Evolutionary conservation across 2,113 vertebrate species (phyloP), one percentile per base, ranked within the genome.

Genomic region (Myodes glareolus): DNA sequence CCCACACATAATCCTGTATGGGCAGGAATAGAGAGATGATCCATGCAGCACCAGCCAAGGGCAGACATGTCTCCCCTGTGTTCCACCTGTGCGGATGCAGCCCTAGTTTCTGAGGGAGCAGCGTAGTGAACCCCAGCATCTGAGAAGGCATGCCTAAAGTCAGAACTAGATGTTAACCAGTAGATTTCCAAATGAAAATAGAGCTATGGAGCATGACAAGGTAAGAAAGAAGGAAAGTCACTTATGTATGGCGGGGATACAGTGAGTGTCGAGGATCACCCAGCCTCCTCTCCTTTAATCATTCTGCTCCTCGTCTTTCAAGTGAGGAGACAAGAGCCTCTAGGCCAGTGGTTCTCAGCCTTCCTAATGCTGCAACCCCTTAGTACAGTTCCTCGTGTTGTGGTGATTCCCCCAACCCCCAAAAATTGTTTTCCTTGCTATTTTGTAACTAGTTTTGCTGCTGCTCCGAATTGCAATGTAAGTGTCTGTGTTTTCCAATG

Each of bases 31-130:
- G 27, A 68, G 33, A 47, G 47, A 33, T 4, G 45, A 9, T 7
- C 13, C 17, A 1, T 0, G 0, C 7, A 21, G 17, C 47, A 39
- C 29, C 82, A 23, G 70, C 29, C 77, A 36, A 8, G 25, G 42
- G 3, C 3, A 33, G 29, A 23, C 61, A 21, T 16, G 0, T 25
- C 16, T 23, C 67, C 13, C 4, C 73, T 3, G n/a, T 65, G 4
- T 39, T 36, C 13, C 39, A 9, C 21, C 87, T 39, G 0, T 0
- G 5, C 29, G 25, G 13, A n/a, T 1, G 1, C 36, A 6, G 7
- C 47, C 39, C 33, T 55, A 11, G 29, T 42, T 19, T 39, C 55
- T n/a, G 47, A 17, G 13, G 19, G 89, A 78, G 42, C 45, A 16
- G n/a, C 1, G 29, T 33, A 14, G 27, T 36, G 33, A 94, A 50